Percentiles rank a stretch among this genome's conserved stretches.
phyloP scores from a whole-genome alignment of 2,888 invertebrate genomes.

The Ormyrus thymus region DNA sequence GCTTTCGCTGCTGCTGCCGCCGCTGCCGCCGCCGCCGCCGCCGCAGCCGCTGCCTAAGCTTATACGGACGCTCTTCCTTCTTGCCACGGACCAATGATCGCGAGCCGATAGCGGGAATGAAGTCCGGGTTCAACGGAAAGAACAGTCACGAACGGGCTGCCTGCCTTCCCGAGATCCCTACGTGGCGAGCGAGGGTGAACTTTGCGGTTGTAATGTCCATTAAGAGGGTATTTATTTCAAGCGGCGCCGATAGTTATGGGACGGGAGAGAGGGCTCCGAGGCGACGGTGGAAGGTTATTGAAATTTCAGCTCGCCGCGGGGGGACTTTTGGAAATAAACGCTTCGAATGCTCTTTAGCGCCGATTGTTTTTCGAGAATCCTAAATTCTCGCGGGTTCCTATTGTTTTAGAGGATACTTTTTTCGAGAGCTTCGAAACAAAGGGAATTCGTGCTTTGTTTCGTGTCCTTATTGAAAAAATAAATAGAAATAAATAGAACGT shows the following conservation, averaged over 20 bases:
- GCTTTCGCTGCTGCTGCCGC: constrained; percentile 56
- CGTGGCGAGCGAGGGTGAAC: not conserved
- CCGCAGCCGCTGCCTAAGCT: constrained; percentile 12
- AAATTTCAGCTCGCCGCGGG: no score
- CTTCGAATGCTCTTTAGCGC: no score
- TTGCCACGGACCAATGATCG: constrained; percentile 56
- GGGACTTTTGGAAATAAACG: no score
- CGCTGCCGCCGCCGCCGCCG: constrained; percentile 18
- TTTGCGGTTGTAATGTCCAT: constrained; percentile 45
- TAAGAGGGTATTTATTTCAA: constrained; percentile 51
- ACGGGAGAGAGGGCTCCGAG: no score
- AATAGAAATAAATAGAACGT: no score
- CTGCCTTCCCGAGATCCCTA: not conserved
- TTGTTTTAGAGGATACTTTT: no score
- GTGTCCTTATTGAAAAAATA: no score
- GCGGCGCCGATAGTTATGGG: not conserved
- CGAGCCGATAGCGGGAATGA: constrained; percentile 53
- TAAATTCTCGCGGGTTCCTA: no score
- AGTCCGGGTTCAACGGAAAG: constrained; percentile 65
- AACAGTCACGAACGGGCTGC: constrained; percentile 65
- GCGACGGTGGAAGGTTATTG: no score
- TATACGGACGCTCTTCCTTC: constrained; percentile 25
- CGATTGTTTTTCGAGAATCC: no score
- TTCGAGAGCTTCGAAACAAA: no score
- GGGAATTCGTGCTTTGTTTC: no score